Base-by-base conservation (phyloP, 2,888 invertebrate species). In the Drosophila barbarae region DNA sequence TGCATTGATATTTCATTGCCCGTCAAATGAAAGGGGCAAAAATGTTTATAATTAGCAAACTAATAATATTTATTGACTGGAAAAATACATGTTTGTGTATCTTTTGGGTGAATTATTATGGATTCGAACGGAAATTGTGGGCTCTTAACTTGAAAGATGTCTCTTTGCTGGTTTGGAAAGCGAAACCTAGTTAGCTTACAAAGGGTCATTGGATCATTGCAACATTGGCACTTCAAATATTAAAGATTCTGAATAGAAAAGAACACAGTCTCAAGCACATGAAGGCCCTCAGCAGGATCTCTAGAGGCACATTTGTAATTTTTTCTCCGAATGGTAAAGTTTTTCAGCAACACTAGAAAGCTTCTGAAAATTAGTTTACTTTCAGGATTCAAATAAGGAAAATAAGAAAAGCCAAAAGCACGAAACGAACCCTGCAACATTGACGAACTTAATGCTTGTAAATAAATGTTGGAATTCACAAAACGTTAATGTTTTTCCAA, bases 1-100 rank as follows among this genome's bases (percentile, higher is more conserved):
- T 76, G 82, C 81, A 82, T 84, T 80, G 81, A 85, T 87, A 84
- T 84, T 84, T 84, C 84, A 86, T 75, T 51, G 69, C 60, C 69
- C 69, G 44, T 64, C 69, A 64, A 59, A 59, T 53, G 58, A 42
- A 60, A 35, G 51, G 49, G 52, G 15, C 42, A 41, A 57, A 54
- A 35, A 32, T 34, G 28, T 35, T 34, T 10, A 36, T 55, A 66
- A 46, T 52, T 52, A 52, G 41, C 23, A 13, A 32, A 32, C 52
- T 53, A 36, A 38, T 21, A 9, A 30, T 23, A 36, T 30, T 5
- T 56, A 38, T 51, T 30, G 50, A 9, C 55, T 56, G 51, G 55
- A 56, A 50, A 21, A 21, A 9, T 1, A 9, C 8, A 50, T 5
- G 10, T 23, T 28, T 55, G 35, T 34, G 18, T 8, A 10, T 35